Evolutionary conservation across 2,113 vertebrate genomes (phyloP).

Genomic region (Passer domesticus): DNA sequence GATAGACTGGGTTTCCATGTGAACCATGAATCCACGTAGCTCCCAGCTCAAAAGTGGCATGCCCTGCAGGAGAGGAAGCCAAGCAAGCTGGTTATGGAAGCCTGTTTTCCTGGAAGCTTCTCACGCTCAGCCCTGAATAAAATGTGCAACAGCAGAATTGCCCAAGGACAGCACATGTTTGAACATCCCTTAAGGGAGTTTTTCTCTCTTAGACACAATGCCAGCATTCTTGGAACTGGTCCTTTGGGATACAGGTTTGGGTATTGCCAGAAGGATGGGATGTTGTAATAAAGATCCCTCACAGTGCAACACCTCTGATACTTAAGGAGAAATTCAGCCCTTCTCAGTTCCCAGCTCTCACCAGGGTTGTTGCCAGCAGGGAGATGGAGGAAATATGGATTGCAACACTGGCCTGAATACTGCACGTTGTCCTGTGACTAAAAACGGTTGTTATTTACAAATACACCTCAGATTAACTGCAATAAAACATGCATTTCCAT

Average conservation of each 20-base stretch:
- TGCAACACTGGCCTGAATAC: background rate
- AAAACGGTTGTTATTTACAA: background rate
- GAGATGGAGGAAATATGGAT: background rate
- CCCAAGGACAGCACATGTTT: background rate
- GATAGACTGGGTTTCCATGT: slow-evolving; percentile 96
- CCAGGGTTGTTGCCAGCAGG: fast-evolving
- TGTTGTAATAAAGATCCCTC: background rate
- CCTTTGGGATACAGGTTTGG: background rate
- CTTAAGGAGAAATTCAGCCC: background rate
- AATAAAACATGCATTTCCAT: background rate
- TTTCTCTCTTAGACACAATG: background rate
- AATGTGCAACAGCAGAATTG: background rate
- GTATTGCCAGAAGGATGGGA: background rate
- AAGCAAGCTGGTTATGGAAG: background rate
- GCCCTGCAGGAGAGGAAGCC: slow-evolving; percentile 72
- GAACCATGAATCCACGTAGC: slow-evolving; percentile 99
- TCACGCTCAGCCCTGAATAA: background rate
- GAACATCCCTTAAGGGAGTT: background rate
- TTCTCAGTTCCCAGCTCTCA: background rate
- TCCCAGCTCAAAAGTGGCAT: slow-evolving; percentile 96
- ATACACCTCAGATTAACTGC: background rate
- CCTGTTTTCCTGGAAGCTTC: background rate
- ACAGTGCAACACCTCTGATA: background rate
- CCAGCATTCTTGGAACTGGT: background rate
- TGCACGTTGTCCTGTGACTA: background rate